A percentile compares a stretch with the other conserved stretches of the same genome.
Conservation (phyloP, 2,888 invertebrate species). For the Pyralis farinalis region DNA sequence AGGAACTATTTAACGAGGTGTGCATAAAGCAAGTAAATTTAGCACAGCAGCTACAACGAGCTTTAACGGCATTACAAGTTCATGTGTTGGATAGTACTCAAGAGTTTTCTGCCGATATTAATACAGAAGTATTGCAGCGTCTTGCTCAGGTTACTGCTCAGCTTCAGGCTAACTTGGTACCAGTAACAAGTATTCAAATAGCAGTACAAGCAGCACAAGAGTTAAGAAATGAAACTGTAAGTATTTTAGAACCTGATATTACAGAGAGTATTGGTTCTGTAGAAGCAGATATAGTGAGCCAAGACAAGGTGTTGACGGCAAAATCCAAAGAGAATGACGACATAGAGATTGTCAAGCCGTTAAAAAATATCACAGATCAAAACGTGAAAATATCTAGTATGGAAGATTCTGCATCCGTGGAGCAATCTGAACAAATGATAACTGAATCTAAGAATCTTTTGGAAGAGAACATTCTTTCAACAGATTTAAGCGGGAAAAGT, state of each 20-base stretch:
- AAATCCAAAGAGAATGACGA: no score
- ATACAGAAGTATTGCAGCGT: constrained; percentile 34
- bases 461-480: no score
- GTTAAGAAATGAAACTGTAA: constrained; percentile 8
- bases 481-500: no score
- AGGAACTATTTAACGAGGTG: constrained; percentile 15
- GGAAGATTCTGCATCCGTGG: no score
- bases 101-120: constrained; percentile 34
- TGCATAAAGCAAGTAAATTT: constrained; percentile 30
- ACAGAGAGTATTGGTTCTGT: no score
- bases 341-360: no score
- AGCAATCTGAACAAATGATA: no score
- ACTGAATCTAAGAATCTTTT: no score
- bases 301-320: no score
- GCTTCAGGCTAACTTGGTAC: constrained; percentile 47
- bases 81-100: constrained; percentile 41
- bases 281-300: no score
- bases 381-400: no score
- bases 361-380: no score
- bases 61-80: constrained; percentile 41
- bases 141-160: constrained; percentile 42
- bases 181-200: constrained; percentile 34
- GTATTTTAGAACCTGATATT: background rate
- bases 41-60: constrained; percentile 44
- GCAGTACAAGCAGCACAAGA: constrained; percentile 29